phyloP scores from a whole-genome alignment of 2,888 invertebrate genomes.

The Acheta domesticus region DNA sequence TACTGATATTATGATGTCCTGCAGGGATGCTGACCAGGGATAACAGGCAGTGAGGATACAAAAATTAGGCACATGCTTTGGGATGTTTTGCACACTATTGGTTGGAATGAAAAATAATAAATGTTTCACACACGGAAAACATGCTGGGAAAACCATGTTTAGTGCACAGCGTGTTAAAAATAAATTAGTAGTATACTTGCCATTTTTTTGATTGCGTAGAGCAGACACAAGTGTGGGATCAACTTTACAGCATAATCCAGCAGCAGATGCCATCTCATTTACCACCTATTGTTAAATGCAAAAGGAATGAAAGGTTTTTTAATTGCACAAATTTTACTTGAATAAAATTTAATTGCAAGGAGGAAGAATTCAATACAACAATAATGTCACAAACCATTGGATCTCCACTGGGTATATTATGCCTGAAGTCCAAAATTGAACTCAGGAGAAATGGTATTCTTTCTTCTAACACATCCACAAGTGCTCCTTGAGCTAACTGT shows the following conservation, averaged over 20 bases:
- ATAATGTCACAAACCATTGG: constrained; percentile 53
- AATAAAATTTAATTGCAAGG: background rate
- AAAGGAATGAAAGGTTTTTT: constrained; percentile 18
- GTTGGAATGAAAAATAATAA: too few species aligned
- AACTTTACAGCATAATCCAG: constrained; percentile 88
- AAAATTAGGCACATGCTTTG: too few species aligned
- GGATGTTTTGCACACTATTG: too few species aligned
- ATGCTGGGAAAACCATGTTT: too few species aligned
- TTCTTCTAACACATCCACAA: constrained; percentile 88
- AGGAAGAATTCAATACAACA: background rate
- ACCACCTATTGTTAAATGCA: constrained; percentile 62
- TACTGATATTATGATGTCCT: too few species aligned
- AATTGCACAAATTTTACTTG: background rate
- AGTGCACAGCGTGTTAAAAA: too few species aligned
- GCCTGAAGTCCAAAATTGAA: constrained; percentile 91
- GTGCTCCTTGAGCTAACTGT: constrained; percentile 87
- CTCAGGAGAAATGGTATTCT: constrained; percentile 94
- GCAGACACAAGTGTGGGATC: constrained; percentile 93
- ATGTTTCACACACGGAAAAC: too few species aligned
- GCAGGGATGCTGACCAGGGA: too few species aligned
- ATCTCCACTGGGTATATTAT: constrained; percentile 86
- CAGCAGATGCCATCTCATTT: constrained; percentile 96
- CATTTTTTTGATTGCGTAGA: constrained; percentile 76
- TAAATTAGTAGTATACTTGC: constrained; percentile 37
- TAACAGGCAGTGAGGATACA: too few species aligned